Conservation (phyloP, 2,113 vertebrate genomes). For the Xiphophorus hellerii region DNA sequence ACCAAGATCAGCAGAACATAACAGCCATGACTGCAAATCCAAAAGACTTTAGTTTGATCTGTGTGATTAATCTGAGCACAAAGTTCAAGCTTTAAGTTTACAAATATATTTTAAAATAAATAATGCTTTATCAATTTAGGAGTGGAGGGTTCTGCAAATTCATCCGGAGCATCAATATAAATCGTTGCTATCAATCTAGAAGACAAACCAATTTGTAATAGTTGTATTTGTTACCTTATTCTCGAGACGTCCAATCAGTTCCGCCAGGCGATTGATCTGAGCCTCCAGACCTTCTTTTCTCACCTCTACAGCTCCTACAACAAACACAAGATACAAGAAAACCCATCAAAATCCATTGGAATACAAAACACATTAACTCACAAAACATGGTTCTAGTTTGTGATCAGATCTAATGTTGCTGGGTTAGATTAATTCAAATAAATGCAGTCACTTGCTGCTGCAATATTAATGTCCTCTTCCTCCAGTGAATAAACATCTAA, state of each 20-base stretch:
- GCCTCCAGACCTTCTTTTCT: constrained; percentile 91
- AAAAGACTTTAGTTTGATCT: not conserved
- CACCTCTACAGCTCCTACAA: constrained; percentile 80
- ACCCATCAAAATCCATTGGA: not conserved
- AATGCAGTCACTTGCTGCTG: not conserved
- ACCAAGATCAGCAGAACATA: not conserved
- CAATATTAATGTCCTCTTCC: not conserved
- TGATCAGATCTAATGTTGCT: not conserved
- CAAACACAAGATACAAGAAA: constrained; percentile 34
- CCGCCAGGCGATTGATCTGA: constrained; percentile 92
- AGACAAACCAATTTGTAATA: not conserved
- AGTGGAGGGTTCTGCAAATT: too few species aligned
- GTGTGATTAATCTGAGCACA: not conserved
- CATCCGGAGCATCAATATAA: not conserved
- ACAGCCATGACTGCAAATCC: not conserved
- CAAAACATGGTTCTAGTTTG: not conserved
- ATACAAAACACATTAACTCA: not conserved
- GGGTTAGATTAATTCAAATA: constrained; percentile 1
- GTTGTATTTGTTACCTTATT: constrained; percentile 84
- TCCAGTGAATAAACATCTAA: constrained; percentile 4
- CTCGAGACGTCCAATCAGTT: constrained; percentile 93
- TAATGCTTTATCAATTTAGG: too few species aligned
- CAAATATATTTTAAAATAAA: too few species aligned
- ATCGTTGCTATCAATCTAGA: not conserved
- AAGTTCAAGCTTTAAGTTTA: not conserved